Conservation (phyloP, 2,113 vertebrate genomes). For the Paramormyrops kingsleyae region DNA sequence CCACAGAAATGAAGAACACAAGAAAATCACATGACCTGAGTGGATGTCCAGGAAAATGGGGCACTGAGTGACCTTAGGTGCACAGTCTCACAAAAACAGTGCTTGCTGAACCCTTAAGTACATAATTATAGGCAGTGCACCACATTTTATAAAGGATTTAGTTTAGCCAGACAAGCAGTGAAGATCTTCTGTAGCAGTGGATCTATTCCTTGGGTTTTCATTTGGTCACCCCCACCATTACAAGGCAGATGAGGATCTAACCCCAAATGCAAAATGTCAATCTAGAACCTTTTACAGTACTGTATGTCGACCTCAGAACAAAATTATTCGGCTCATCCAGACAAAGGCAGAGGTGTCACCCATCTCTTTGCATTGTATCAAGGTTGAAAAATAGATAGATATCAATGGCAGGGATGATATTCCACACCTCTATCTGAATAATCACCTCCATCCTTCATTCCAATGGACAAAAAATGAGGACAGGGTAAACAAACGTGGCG, state of each 20-base stretch:
- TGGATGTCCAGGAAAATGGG: not conserved
- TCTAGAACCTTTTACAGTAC: not conserved
- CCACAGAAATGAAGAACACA: not conserved
- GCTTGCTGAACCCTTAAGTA: not conserved
- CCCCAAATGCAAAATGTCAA: not conserved
- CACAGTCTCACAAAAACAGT: not conserved
- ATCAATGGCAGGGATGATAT: not conserved
- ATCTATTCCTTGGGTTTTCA: not conserved
- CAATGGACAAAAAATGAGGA: not conserved
- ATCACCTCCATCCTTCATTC: constrained; percentile 5
- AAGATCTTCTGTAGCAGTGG: not conserved
- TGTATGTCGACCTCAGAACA: not conserved
- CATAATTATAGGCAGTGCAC: not conserved
- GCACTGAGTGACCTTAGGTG: not conserved
- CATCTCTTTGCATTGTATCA: not conserved
- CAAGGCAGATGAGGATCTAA: not conserved
- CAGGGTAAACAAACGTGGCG: not conserved
- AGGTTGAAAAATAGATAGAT: not conserved
- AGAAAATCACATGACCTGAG: not conserved
- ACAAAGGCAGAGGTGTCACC: not conserved
- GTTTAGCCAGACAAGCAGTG: not conserved
- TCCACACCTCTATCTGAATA: not conserved
- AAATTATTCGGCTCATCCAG: not conserved
- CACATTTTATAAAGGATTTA: not conserved
- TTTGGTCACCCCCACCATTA: not conserved